Base-by-base conservation (phyloP, 2,888 invertebrate genomes). In the Diadromus collaris region DNA sequence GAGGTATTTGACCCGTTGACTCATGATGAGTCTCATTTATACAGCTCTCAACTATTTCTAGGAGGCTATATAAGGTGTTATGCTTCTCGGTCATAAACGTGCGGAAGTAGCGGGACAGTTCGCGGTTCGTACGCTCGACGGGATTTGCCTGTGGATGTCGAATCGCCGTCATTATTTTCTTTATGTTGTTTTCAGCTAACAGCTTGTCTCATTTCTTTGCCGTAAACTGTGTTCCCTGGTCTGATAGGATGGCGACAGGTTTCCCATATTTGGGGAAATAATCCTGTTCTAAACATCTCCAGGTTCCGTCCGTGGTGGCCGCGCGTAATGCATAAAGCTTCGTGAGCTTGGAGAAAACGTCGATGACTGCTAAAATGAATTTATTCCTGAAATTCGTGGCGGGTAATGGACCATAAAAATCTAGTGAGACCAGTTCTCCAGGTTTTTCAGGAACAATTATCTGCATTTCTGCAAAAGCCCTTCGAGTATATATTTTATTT, bases 401-500 rank as follows among this genome's bases (percentile, higher is more conserved):
- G 6, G 41, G 41, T 6, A 41, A 10, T 7, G 41, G 41, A n/a
- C n/a, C n/a, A n/a, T n/a, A n/a, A n/a, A 16, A 44, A 16, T 44
- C 41, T 2, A 44, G 41, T 5, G 51, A 51, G 19, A 63, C 44
- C 13, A 63, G 61, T 21, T 63, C 61, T 10, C 21, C 10, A 0
- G 61, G 61, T 16, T 38, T 2, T 13, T 19, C 2, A 5, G 61
- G 61, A 1, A 44, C 13, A 3, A 63, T 63, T 7, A 13, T 44
- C 10, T 41, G 16, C 61, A 63, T 63, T 21, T 41, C 24, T 2
- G 61, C 48, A 19, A 16, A 19, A 16, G 7, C 21, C 10, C 61
- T 13, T 27, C 41, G 19, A 0, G 72, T 64, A 4, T 72, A 64
- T 1, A 72, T 32, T 13, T 72, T 64, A 24, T 56, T 72, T 1